phyloP scores from a whole-genome alignment of 2,888 invertebrate genomes.

The Drosophila lutescens region DNA sequence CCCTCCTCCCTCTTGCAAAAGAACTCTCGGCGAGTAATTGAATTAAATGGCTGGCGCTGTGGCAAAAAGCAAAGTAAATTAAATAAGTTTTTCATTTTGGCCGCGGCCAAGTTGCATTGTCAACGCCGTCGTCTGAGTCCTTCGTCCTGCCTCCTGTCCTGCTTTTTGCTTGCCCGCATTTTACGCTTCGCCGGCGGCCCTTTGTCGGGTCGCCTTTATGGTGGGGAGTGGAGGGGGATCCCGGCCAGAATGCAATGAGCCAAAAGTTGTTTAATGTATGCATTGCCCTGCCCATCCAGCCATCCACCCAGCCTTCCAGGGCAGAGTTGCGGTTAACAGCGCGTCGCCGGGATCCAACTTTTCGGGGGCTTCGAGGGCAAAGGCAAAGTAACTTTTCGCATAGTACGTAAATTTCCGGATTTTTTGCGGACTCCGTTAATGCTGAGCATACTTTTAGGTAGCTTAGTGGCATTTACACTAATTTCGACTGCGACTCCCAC shows the following conservation, averaged over 20 bases:
- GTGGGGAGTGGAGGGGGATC: slow-evolving; percentile 8
- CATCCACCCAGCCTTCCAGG: slow-evolving; percentile 5
- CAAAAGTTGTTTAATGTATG: slow-evolving; percentile 82
- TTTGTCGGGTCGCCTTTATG: slow-evolving; percentile 61
- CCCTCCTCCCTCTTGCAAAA: slow-evolving; percentile 15
- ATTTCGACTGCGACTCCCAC: slow-evolving; percentile 59
- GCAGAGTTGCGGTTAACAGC: slow-evolving; percentile 72
- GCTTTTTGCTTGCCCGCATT: slow-evolving; percentile 76
- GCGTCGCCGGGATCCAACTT: slow-evolving; percentile 66
- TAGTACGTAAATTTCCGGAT: slow-evolving; percentile 67
- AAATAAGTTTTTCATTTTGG: slow-evolving; percentile 82
- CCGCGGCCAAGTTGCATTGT: slow-evolving; percentile 74
- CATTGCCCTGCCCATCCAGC: slow-evolving; percentile 58
- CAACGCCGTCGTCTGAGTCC: slow-evolving; percentile 60
- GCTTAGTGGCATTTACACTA: slow-evolving; percentile 81
- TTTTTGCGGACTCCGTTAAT: slow-evolving; percentile 46
- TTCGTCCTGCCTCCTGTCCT: slow-evolving; percentile 42
- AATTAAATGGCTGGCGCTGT: slow-evolving; percentile 82
- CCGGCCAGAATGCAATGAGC: slow-evolving; percentile 75
- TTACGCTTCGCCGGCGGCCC: slow-evolving; percentile 76
- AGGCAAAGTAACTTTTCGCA: slow-evolving; percentile 68
- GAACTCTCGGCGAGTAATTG: slow-evolving; percentile 80
- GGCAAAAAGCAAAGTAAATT: slow-evolving; percentile 84
- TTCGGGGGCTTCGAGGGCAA: slow-evolving; percentile 24
- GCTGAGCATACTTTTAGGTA: slow-evolving; percentile 70